Conservation (phyloP, 2,888 invertebrate species). For the Drosophila pseudotakahashii region DNA sequence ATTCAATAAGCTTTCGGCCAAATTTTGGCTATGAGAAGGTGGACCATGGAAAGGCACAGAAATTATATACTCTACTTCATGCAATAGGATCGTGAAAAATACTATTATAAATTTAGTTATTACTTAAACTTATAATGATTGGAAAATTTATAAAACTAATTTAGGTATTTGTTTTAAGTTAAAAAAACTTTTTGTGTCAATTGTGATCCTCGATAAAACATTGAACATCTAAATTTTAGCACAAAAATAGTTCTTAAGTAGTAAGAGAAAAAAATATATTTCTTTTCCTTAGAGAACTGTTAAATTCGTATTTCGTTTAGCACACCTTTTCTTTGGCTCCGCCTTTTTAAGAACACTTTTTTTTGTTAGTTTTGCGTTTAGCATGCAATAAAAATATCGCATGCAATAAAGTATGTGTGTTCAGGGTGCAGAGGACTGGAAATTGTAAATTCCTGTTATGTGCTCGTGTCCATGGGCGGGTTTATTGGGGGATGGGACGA, state of each 20-base stretch:
- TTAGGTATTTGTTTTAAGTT: background rate
- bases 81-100: background rate
- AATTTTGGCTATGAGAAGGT: conserved; percentile 54
- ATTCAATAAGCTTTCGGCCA: conserved; percentile 56
- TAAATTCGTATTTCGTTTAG: background rate
- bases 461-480: conserved; percentile 8
- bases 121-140: no score
- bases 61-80: conserved; percentile 19
- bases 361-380: conserved; percentile 53
- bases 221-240: no score
- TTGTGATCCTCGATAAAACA: no score
- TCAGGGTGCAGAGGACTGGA: conserved; percentile 65
- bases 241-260: no score
- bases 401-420: conserved; percentile 63
- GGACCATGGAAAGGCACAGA: conserved; percentile 13
- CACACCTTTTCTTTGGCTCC: background rate
- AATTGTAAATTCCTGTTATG: conserved; percentile 74
- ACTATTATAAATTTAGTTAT: background rate
- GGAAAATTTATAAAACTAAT: no score
- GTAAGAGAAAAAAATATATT: no score
- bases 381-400: conserved; percentile 77
- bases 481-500: background rate
- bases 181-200: background rate
- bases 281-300: background rate
- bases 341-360: conserved; percentile 3